Base-by-base conservation (phyloP, 2,888 invertebrate genomes). In the Ophion costatus region DNA sequence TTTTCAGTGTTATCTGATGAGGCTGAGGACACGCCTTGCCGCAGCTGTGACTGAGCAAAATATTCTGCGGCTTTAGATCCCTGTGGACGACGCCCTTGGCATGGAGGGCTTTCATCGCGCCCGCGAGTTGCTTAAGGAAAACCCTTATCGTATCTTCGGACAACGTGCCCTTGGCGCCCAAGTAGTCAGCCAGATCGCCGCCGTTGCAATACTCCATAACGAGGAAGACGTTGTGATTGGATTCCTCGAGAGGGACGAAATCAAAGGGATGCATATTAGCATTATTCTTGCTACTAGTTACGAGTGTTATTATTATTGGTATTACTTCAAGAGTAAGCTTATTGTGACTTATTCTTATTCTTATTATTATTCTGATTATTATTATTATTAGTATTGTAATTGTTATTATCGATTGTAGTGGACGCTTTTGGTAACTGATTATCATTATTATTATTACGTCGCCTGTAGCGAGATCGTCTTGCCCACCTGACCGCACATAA, bases 181-280 rank as follows among this genome's bases (percentile, higher is more conserved):
- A 95, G 95, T 99, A 99, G 95, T 99, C 99, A 24, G 99, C 99
- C 94, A 99, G 95, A 94, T 99, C 99, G 29, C 99, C 99, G 71
- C 99, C 99, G 95, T 99, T 99, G 95, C 99, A 99, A 94, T 98
- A 99, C 97, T 99, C 99, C 99, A 99, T 99, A 91, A 99, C 98
- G 91, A 99, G 96, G 95, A 97, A 99, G 89, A 99, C 99, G 95
- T 98, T 97, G 90, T 97, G 97, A 87, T 97, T 95, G 83, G 98
- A 98, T 95, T 99, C 99, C 96, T 96, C 92, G 79, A 94, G 94
- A 83, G 71, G 84, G 90, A 89, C 33, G 76, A 70, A 51, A 14
- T 51, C 51, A 51, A 17, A 51, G 51, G 10, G 10, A 10, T 51
- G 51, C 10, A 51, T 14, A 51, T 51, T 51, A 29, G 2, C 4